Conservation (phyloP, 2,797 vertebrate genomes). For the Moxostoma hubbsi region DNA sequence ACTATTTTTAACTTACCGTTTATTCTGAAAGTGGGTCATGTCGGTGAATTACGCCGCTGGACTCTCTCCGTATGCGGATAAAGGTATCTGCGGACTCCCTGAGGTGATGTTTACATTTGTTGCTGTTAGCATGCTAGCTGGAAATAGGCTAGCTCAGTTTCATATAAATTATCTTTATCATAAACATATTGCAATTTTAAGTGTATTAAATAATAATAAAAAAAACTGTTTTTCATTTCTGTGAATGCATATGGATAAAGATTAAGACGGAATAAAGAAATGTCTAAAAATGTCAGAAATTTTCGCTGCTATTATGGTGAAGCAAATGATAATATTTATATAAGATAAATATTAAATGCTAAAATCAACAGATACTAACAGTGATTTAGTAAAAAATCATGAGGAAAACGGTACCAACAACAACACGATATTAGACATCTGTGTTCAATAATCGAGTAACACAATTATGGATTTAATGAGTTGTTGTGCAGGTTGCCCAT, state of each 20-base stretch:
- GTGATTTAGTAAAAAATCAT: too few relatives aligned
- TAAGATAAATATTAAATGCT: too few relatives aligned
- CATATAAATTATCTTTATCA: slow-evolving; percentile 5
- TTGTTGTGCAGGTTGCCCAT: not conserved
- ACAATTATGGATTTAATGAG: too few relatives aligned
- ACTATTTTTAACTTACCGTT: not conserved
- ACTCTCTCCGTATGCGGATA: slow-evolving; percentile 89
- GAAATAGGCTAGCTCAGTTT: slow-evolving; percentile 12
- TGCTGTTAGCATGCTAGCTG: slow-evolving; percentile 3
- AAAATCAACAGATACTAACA: too few relatives aligned
- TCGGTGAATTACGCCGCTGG: slow-evolving; percentile 95
- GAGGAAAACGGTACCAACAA: too few relatives aligned
- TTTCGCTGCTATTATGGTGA: too few relatives aligned
- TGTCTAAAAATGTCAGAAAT: too few relatives aligned
- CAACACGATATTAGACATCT: too few relatives aligned
- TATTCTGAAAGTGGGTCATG: slow-evolving; percentile 68
- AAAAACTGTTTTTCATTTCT: not conserved
- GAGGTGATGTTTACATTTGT: slow-evolving; percentile 80
- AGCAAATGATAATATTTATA: too few relatives aligned
- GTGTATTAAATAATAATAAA: not conserved
- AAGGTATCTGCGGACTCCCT: slow-evolving; percentile 93
- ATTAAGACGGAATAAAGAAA: too few relatives aligned
- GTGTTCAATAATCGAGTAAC: too few relatives aligned
- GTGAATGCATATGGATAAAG: too few relatives aligned
- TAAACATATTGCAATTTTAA: not conserved